These are phyloP conservation scores for Vulpes ferrilata DNA, from an alignment of 2,113 vertebrate species.

Conservation along the genomic window DNA sequence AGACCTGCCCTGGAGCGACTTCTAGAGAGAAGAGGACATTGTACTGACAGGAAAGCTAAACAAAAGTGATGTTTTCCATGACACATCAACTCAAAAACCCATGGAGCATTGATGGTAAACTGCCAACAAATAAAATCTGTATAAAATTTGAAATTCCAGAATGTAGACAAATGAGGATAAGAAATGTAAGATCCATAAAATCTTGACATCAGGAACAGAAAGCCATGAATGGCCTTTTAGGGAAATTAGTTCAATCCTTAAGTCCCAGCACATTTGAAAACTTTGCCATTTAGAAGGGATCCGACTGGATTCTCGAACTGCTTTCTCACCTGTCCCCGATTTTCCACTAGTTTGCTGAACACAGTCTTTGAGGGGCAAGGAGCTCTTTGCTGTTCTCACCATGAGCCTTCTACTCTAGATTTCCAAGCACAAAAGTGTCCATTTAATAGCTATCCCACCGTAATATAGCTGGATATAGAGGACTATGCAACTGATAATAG, in stretches of 20 bases:
- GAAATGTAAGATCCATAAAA: slow-evolving; percentile 74
- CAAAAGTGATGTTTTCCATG: slow-evolving; percentile 64
- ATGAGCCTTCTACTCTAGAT: slow-evolving; percentile 74
- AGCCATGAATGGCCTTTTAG: slow-evolving; percentile 75
- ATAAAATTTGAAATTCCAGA: slow-evolving; percentile 69
- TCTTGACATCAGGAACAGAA: slow-evolving; percentile 68
- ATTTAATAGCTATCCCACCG: slow-evolving; percentile 47
- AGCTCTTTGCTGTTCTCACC: slow-evolving; percentile 66
- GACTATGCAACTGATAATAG: not conserved
- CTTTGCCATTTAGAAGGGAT: slow-evolving; percentile 73
- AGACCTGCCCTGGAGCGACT: not conserved
- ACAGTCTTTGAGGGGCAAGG: slow-evolving; percentile 1
- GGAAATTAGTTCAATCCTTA: slow-evolving; percentile 58
- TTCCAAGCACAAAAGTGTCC: slow-evolving; percentile 63
- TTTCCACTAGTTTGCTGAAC: slow-evolving; percentile 74
- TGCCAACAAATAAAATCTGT: slow-evolving; percentile 66
- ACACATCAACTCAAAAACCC: slow-evolving; percentile 44
- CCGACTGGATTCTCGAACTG: slow-evolving; percentile 76
- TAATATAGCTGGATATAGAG: slow-evolving; percentile 50
- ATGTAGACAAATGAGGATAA: slow-evolving; percentile 64
- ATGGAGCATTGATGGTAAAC: not conserved
- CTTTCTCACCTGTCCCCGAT: slow-evolving; percentile 80
- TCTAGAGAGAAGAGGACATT: slow-evolving; percentile 23
- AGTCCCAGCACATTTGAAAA: slow-evolving; percentile 81
- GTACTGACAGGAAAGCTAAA: slow-evolving; percentile 36